A percentile compares a stretch with the other conserved stretches of the same genome.
These are phyloP conservation scores for Bos indicus DNA, from an alignment of 2,113 vertebrate species.

Conservation along the genomic window DNA sequence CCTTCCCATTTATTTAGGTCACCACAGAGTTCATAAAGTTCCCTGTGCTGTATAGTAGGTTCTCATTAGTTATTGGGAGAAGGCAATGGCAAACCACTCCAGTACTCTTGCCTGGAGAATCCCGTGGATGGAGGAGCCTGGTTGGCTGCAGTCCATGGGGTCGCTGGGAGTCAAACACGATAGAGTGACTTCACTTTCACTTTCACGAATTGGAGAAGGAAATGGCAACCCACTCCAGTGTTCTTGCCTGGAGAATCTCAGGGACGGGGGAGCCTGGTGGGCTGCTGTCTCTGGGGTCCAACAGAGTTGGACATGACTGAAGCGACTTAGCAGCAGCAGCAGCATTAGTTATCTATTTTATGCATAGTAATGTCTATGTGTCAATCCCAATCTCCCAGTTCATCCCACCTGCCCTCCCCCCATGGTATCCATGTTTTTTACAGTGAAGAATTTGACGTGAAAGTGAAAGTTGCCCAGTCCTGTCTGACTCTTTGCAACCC, in stretches of 20 bases:
- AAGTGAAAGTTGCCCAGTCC: neutral
- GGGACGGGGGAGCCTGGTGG: neutral
- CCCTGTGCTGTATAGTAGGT: neutral
- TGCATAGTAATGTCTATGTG: neutral
- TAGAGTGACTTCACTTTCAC: neutral
- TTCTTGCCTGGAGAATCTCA: neutral
- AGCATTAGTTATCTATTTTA: neutral
- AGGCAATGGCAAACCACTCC: neutral
- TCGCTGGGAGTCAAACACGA: neutral
- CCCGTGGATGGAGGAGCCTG: neutral
- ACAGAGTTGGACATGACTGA: neutral
- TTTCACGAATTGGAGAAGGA: neutral
- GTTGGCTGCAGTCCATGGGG: neutral
- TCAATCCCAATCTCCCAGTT: neutral
- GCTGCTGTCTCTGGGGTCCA: neutral
- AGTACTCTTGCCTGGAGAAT: neutral
- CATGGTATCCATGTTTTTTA: neutral
- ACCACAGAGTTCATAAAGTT: neutral
- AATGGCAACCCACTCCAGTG: neutral
- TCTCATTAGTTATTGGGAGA: neutral
- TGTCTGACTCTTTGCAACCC: neutral
- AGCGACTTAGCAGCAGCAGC: neutral
- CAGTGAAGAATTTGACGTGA: too few species aligned
- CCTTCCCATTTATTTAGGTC: neutral
- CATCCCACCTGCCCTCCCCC: neutral